These are phyloP conservation scores for Protula sp. DNA, from an alignment of 2,888 invertebrate species.

Conservation along the genomic window DNA sequence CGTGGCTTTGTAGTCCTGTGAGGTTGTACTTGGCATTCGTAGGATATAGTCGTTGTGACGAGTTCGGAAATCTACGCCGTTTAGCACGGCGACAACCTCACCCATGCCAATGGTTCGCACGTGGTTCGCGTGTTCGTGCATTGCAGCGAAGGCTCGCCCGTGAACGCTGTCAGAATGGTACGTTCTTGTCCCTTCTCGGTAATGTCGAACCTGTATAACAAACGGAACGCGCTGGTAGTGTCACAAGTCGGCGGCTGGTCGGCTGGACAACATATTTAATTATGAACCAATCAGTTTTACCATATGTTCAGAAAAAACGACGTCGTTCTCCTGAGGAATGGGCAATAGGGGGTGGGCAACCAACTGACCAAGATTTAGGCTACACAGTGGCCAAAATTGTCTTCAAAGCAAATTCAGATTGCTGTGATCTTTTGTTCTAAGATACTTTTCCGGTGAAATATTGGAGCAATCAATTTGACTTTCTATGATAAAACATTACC, in stretches of 20 bases:
- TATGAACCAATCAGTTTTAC: background rate
- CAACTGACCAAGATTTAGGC: too few relatives aligned
- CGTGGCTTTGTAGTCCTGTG: constrained; percentile 21
- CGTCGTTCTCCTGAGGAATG: too few relatives aligned
- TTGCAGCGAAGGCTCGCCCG: constrained; percentile 20
- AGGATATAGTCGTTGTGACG: constrained; percentile 41
- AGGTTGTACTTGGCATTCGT: constrained; percentile 18
- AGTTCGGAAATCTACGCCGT: constrained; percentile 39
- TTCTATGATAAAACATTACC: too few relatives aligned
- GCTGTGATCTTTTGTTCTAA: too few relatives aligned
- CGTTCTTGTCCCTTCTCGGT: constrained; percentile 20
- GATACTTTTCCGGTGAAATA: too few relatives aligned
- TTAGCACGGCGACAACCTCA: constrained; percentile 32
- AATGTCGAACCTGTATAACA: constrained; percentile 1
- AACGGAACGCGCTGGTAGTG: too few relatives aligned
- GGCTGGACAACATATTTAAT: background rate
- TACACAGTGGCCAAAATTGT: too few relatives aligned
- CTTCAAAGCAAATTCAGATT: too few relatives aligned
- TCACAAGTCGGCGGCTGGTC: too few relatives aligned
- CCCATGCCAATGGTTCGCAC: constrained; percentile 31
- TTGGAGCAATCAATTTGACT: too few relatives aligned
- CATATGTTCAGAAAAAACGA: too few relatives aligned
- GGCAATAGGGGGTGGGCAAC: too few relatives aligned
- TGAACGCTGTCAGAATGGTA: constrained; percentile 25
- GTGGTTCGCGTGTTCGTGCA: constrained; percentile 40